These are phyloP conservation scores for Telenomus remus DNA, from an alignment of 1,140 invertebrate genomes.

Conservation along the genomic window DNA sequence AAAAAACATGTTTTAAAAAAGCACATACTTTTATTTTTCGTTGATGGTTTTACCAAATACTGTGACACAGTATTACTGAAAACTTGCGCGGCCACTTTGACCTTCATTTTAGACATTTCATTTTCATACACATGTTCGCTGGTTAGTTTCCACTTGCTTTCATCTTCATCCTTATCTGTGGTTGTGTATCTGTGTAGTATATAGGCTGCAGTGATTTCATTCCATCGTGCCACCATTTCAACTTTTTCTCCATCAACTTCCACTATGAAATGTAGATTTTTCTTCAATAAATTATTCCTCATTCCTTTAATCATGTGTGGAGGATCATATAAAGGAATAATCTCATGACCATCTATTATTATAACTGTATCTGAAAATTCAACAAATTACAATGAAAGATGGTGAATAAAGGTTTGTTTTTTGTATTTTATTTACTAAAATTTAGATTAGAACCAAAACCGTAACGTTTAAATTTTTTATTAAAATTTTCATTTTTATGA, in stretches of 20 bases:
- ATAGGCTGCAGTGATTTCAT: conserved; percentile 1
- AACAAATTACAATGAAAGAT: too few species aligned
- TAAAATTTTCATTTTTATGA: too few species aligned
- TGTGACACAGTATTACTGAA: conserved; percentile 5
- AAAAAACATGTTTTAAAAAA: not conserved
- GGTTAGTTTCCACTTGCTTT: not conserved
- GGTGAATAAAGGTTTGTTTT: too few species aligned
- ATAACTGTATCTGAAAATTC: too few species aligned
- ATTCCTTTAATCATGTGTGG: conserved; percentile 34
- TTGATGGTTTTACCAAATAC: not conserved
- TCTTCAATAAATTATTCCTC: conserved; percentile 28
- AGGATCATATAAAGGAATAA: conserved; percentile 28
- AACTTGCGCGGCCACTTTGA: conserved; percentile 25
- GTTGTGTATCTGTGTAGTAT: not conserved
- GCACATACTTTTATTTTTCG: not conserved
- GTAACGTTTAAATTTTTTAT: too few species aligned
- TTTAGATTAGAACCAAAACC: too few species aligned
- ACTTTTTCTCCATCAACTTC: not conserved
- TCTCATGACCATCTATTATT: conserved; percentile 5
- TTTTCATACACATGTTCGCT: conserved; percentile 8
- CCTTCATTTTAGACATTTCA: conserved; percentile 26
- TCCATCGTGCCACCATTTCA: conserved; percentile 7
- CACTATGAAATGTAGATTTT: conserved; percentile 14
- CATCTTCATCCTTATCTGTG: not conserved
- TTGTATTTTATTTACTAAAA: too few species aligned